Evolutionary conservation across 2,797 vertebrate genomes (phyloP), one percentile per base, ranked within the genome.

Genomic region (Dendrocincla tyrannina): DNA sequence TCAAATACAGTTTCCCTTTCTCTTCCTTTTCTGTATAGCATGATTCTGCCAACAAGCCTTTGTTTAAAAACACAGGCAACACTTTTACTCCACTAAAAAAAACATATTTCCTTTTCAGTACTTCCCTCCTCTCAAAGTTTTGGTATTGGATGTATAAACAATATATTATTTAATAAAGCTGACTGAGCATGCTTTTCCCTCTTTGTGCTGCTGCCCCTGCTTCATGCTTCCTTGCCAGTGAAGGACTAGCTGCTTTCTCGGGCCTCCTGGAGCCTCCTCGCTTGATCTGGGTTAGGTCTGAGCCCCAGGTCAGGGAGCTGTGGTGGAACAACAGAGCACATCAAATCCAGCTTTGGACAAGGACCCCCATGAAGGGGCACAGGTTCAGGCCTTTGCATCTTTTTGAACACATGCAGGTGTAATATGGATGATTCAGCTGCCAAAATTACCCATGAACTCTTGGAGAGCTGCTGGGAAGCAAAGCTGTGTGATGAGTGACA

Each of bases 1-100:
- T 80, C 55, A 84, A 88, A 62, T 3, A 18, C 56, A 83, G 78
- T 87, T 95, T 95, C 93, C 91, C 87, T 93, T 92, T 95, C 91
- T 95, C 76, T 95, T 96, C 91, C 91, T 94, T 84, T 96, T 81
- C 66, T 93, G 69, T 79, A 73, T 39, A 44, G 70, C 63, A 86
- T 33, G 74, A 73, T 84, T 70, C 85, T 91, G 79, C 79, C 88
- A 90, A 79, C 33, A 82, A 0, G 14, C 33, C 41, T 92, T 94
- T 95, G 94, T 95, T 96, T 93, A 73, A 96, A 94, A 87, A 50
- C 91, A 80, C 93, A 89, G n/a, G 52, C 77, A 95, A 64, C 37
- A 75, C 80, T 94, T 91, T 75, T 96, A 85, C 72, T 87, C 67
- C 58, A 63, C 60, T 70, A 37, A 70, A 93, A 85, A 59, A 60